These are phyloP conservation scores for Sycobia sp. DNA, from an alignment of 1,140 invertebrate species.

Conservation along the genomic window DNA sequence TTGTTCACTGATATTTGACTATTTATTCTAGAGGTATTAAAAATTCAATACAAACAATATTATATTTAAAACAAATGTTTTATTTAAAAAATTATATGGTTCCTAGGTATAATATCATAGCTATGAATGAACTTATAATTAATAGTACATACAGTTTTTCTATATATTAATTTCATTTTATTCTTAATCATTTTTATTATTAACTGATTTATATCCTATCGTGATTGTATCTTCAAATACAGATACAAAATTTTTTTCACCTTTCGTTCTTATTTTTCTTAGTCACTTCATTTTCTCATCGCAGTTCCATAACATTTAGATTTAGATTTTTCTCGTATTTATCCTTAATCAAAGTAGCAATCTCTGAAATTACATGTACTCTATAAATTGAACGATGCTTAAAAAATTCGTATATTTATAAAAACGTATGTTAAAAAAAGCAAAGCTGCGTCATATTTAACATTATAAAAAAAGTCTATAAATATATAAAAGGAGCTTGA, in stretches of 20 bases:
- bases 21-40: neutral
- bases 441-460: no score
- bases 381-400: neutral
- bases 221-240: constrained; percentile 57
- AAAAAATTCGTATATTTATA: no score
- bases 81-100: constrained; percentile 61
- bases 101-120: constrained; percentile 55
- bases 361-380: constrained; percentile 40
- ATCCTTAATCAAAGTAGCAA: constrained; percentile 39
- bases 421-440: no score
- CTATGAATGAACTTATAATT: constrained; percentile 51
- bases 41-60: neutral
- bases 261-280: constrained; percentile 18
- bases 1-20: no score
- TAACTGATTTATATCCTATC: constrained; percentile 52
- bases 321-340: constrained; percentile 24
- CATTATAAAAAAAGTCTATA: neutral
- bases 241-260: constrained; percentile 55
- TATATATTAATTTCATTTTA: constrained; percentile 60
- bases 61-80: constrained; percentile 60
- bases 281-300: constrained; percentile 29
- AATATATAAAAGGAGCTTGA: neutral
- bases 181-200: constrained; percentile 46
- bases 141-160: constrained; percentile 56
- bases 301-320: constrained; percentile 27